phyloP scores from a whole-genome alignment of 2,113 vertebrate species.

The Zapus hudsonius region DNA sequence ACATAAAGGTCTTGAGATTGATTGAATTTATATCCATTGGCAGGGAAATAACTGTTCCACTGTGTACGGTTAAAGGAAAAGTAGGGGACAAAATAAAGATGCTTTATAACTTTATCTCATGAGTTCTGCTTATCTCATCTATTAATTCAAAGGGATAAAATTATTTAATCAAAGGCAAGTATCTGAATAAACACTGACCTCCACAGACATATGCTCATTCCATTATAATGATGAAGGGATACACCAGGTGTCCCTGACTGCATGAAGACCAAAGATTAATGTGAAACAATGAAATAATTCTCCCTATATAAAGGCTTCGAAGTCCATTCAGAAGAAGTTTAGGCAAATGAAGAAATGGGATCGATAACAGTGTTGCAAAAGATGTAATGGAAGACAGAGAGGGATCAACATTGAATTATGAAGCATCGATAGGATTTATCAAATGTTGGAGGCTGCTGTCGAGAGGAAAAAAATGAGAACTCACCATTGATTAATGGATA shows the following conservation, averaged over 20 bases:
- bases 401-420: neutral
- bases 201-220: neutral
- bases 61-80: neutral
- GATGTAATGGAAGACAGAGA: neutral
- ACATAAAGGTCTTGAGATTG: neutral
- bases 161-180: neutral
- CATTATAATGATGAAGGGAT: neutral
- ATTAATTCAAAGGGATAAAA: neutral
- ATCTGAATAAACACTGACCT: neutral
- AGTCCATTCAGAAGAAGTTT: neutral
- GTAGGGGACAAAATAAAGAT: neutral
- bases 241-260: neutral
- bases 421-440: neutral
- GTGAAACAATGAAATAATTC: neutral
- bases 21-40: constrained; percentile 4
- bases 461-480: neutral
- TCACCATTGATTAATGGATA: neutral
- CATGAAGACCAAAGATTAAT: neutral
- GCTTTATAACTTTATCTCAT: neutral
- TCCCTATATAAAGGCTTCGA: neutral
- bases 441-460: neutral
- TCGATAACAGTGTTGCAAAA: neutral
- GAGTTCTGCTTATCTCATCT: neutral
- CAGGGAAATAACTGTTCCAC: neutral
- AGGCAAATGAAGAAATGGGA: neutral